Base-by-base conservation (phyloP, 2,888 invertebrate species). In the Griposia aprilina region DNA sequence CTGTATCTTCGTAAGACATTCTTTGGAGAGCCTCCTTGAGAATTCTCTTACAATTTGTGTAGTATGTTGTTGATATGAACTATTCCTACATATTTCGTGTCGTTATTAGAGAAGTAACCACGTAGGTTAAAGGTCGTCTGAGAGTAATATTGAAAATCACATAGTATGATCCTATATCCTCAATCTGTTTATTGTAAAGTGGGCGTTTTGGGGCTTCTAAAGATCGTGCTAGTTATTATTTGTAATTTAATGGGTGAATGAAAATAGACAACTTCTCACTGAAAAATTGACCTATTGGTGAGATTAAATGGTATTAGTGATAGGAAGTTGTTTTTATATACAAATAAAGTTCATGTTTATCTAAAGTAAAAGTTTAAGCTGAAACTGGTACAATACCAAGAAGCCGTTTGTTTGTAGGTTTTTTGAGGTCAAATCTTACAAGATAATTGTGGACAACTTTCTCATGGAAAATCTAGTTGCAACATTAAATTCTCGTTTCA, bases 381-480 rank as follows among this genome's bases (percentile, higher is more conserved):
- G 20, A 17, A 15, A 26, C 23, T 50, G 8, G 4, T 45, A 11
- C 10, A 52, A 15, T 30, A 76, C 1, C 36, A 45, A 20, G 50
- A 65, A 41, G 60, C 17, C 17, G 20, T 52, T 7, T 11, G 10
- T 30, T 55, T 66, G 36, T 41, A 26, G 2, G 45, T 48, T 74
- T 48, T 36, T 48, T 26, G 41, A 52, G 52, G 50, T 81, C 13
- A 13, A 69, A 71, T 55, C 41, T 41, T n/a, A 59, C n/a, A 59
- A 30, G 15, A 60, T 41, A 7, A 23, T 71, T 20, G 30, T 15
- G 15, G 5, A n/a, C 23, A 30, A 59, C 4, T 15, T 50, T 17
- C 30, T 71, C 11, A 0, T 26, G 10, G 17, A 2, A 17, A 36
- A 26, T 36, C 7, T 6, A 80, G 15, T 30, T 15, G 3, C 45